Evolutionary conservation across 2,888 invertebrate species (phyloP).

Genomic region (Pseudococcus jackbeardsleyi): DNA sequence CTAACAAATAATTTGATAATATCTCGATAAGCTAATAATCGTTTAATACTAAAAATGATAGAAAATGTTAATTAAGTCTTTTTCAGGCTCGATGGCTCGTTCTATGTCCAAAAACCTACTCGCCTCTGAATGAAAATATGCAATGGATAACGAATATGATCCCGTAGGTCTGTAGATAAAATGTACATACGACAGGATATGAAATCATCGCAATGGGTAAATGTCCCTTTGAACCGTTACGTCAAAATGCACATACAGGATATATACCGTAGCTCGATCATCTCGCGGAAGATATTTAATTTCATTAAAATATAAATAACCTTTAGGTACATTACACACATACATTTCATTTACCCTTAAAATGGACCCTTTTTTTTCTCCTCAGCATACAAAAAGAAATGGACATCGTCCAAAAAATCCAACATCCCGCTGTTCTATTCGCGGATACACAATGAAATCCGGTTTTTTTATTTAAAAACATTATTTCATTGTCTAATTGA

Average conservation of each 20-base stretch:
- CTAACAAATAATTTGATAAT: constrained; percentile 32
- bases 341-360: not conserved
- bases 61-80: constrained; percentile 25
- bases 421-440: constrained; percentile 30
- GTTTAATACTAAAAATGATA: not conserved
- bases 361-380: not conserved
- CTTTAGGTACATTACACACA: not conserved
- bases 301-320: constrained; percentile 14
- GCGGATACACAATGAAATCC: constrained; percentile 13
- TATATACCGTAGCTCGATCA: not conserved
- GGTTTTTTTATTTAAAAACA: constrained; percentile 40
- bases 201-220: not conserved
- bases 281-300: not conserved
- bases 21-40: constrained; percentile 58
- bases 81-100: not conserved
- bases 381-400: constrained; percentile 9
- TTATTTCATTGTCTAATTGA: constrained; percentile 29
- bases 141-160: too few species aligned
- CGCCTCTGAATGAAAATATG: too few species aligned
- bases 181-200: too few species aligned
- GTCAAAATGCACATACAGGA: not conserved
- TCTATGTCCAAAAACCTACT: not conserved
- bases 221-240: not conserved
- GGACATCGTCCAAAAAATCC: constrained; percentile 32
- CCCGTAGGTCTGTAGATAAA: too few species aligned